Conservation (phyloP, 2,113 vertebrate species). For the Ciconia boyciana region DNA sequence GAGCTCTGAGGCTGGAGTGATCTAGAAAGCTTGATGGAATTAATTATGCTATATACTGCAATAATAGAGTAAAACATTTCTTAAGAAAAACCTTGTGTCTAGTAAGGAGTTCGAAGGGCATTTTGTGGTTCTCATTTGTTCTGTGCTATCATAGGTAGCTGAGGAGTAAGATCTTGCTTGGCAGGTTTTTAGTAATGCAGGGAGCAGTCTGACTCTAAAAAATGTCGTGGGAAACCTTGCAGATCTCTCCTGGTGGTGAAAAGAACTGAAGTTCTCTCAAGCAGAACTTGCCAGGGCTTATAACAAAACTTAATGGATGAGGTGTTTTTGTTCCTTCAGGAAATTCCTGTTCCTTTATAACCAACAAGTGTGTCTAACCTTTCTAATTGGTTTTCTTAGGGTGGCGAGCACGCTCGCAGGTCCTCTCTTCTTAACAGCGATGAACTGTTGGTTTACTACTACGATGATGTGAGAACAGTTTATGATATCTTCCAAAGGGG, state of each 20-base stretch:
- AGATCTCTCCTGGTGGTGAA: neutral
- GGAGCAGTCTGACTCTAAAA: neutral
- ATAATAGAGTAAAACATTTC: neutral
- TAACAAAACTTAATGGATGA: neutral
- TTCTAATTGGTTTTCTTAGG: slow-evolving; percentile 65
- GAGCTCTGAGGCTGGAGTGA: neutral
- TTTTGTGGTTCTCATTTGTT: neutral
- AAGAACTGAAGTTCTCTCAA: neutral
- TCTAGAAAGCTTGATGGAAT: neutral
- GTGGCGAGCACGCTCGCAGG: slow-evolving; percentile 76
- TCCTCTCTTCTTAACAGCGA: slow-evolving; percentile 76
- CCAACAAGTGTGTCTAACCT: neutral
- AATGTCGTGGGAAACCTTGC: neutral
- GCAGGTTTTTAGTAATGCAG: neutral
- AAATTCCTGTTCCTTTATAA: neutral
- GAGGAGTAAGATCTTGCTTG: neutral
- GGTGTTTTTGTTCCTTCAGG: neutral
- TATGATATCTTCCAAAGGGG: slow-evolving; percentile 90
- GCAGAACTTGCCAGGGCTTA: neutral
- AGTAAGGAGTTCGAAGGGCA: neutral
- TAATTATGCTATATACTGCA: neutral
- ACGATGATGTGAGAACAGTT: slow-evolving; percentile 81
- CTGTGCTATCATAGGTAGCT: neutral
- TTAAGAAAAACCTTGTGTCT: neutral
- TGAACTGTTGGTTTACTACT: slow-evolving; percentile 75